Conservation (phyloP, 2,113 vertebrate genomes). For the Oryzias javanicus region DNA sequence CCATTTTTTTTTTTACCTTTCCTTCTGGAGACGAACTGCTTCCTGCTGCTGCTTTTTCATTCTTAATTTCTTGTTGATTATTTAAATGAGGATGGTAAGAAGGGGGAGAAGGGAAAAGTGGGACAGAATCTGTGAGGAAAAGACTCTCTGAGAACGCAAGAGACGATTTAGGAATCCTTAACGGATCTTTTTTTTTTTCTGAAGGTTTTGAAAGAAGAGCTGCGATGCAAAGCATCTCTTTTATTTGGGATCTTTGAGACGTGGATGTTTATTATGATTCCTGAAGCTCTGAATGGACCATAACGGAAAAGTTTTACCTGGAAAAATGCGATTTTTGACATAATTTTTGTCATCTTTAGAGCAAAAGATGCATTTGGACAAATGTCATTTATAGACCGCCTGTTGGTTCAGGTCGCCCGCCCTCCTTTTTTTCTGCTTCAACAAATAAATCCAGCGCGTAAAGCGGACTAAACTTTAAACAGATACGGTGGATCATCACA, state of each 20-base stretch:
- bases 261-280: no score
- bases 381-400: constrained; percentile 29
- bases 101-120: constrained; percentile 65
- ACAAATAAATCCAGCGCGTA: constrained; percentile 4
- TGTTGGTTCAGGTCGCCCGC: constrained; percentile 13
- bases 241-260: no score
- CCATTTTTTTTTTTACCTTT: constrained; percentile 6
- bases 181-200: neutral
- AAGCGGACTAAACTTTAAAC: constrained; percentile 30
- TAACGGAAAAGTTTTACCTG: constrained; percentile 42
- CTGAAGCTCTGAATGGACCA: constrained; percentile 1
- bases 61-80: neutral
- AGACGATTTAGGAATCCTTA: constrained; percentile 23
- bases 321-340: no score
- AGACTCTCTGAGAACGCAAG: constrained; percentile 31
- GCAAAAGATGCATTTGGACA: constrained; percentile 26
- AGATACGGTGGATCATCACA: neutral
- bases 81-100: constrained; percentile 39
- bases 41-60: constrained; percentile 5
- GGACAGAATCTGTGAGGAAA: constrained; percentile 22
- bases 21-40: constrained; percentile 30
- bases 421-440: neutral
- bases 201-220: no score
- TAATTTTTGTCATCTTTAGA: neutral
- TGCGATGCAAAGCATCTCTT: no score